Evolutionary conservation across 1,140 invertebrate species (phyloP), one percentile per base, ranked within the genome.

Genomic region (Drosophila nikananu): DNA sequence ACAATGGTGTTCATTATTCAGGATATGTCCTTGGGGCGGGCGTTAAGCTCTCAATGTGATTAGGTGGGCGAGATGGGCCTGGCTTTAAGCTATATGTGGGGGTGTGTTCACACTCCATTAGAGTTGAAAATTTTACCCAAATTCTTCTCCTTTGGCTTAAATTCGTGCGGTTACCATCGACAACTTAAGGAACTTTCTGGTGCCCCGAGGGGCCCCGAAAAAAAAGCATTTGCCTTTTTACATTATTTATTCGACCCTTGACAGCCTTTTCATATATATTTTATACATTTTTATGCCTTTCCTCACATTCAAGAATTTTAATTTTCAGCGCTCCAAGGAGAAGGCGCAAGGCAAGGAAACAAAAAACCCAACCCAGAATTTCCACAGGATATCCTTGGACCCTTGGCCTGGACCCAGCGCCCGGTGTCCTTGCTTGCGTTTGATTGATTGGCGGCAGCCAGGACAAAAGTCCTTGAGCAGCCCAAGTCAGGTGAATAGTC

Each of bases 221-320:
- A 51, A 61, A 51, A 60, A 73, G 37, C 67, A 74, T 74, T 74
- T 74, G 46, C 71, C 71, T 74, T 74, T 59, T 73, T 73, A 61
- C 71, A 74, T 74, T 74, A 74, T 74, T 74, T 74, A 74, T 74
- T 74, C 67, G 71, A 73, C 71, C 71, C 71, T 74, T 73, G 71
- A 74, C 68, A 74, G 71, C 71, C 71, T 74, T 74, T 74, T 74
- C 71, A 74, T 74, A 74, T 74, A 74, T 74, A 74, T 74, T 74
- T 73, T 37, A 74, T 74, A 74, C 71, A 73, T 60, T 52, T 73
- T 74, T 74, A 73, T 72, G 52, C 65, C 65, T 72, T 61, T 61
- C 71, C 54, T 73, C 70, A 73, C 70, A 73, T 73, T 74, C 55
- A 61, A 61, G 71, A 51, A 74, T 74, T 74, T 74, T 74, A 74